Evolutionary conservation across 2,797 vertebrate genomes (phyloP), one percentile per base, ranked within the genome.

Genomic region (Odontamblyopus rebecca): DNA sequence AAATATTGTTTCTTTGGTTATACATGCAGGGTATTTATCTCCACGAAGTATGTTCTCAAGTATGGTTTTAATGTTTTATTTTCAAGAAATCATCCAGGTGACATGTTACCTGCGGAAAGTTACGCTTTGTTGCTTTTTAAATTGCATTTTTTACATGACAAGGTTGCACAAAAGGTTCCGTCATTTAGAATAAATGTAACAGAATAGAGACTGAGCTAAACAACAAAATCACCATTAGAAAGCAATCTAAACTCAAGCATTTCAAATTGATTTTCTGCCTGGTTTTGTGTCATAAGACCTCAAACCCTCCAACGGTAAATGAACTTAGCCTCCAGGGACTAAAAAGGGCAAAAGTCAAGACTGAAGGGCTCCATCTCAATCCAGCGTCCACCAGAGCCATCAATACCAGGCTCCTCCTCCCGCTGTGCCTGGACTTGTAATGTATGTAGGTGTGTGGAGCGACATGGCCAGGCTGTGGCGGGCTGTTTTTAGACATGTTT

Each of bases 401-500:
- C 63, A 78, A 60, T 70, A 73, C 77, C 80, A 75, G 75, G 67
- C n/a, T 67, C 38, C 70, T 70, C 35, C 69, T 69, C 72, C 30
- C 7, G 54, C 69, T 35, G 67, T 66, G 15, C 32, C 53, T 72
- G 32, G 59, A 44, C 35, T 73, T 61, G 69, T 60, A 63, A 78
- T 69, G 67, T 68, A 74, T 67, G 71, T 79, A 76, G 78, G 76
- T 84, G 86, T 87, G 79, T 64, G 81, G 70, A 82, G 68, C 4
- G 27, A 82, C 80, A 71, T 67, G 61, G 72, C 73, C 69, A 77
- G n/a, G 16, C 78, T 71, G 69, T 67, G 41, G 2, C 50, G 50
- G 73, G 71, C 83, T 90, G 85, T 89, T 84, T 89, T 88, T 89
- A 85, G 82, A 85, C 74, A 76, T 90, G 89, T 93, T 93, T 90